Evolutionary conservation across 1,140 invertebrate genomes (phyloP).

Genomic region (Colletes gigas): DNA sequence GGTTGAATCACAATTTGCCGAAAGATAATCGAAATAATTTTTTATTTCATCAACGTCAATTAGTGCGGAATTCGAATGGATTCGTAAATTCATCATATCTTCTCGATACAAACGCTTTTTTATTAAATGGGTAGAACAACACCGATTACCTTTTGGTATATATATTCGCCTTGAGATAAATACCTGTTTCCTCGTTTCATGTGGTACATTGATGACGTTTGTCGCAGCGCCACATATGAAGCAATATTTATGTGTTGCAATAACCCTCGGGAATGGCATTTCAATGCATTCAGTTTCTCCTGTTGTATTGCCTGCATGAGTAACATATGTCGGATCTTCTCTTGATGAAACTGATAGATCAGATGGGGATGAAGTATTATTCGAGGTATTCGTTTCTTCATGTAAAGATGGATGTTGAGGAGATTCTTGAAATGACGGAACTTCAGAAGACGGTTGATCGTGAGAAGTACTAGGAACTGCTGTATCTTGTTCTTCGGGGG

Average conservation of each 20-base stretch:
- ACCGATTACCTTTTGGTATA: too few relatives aligned
- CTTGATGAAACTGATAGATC: background rate
- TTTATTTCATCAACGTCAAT: background rate
- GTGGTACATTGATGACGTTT: constrained; percentile 19
- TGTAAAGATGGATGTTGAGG: too few relatives aligned
- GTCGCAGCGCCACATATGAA: constrained; percentile 10
- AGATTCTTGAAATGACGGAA: too few relatives aligned
- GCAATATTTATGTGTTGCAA: constrained; percentile 25
- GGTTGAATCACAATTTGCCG: constrained; percentile 16
- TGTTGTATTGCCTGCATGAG: background rate
- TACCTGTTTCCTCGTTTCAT: constrained; percentile 31
- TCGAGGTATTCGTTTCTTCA: background rate
- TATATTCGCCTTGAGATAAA: too few relatives aligned
- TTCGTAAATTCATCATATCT: background rate
- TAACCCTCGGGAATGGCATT: constrained; percentile 7
- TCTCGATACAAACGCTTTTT: constrained; percentile 38
- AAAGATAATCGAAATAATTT: constrained; percentile 8
- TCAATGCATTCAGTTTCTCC: constrained; percentile 5
- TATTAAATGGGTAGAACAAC: constrained; percentile 38
- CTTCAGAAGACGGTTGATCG: too few relatives aligned
- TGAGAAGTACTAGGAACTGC: too few relatives aligned
- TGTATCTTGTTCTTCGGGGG: too few relatives aligned
- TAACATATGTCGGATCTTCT: background rate
- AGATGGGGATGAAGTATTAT: background rate
- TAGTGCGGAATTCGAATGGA: background rate